Conservation (phyloP, 2,797 vertebrate genomes). For the Spatula versicolor region DNA sequence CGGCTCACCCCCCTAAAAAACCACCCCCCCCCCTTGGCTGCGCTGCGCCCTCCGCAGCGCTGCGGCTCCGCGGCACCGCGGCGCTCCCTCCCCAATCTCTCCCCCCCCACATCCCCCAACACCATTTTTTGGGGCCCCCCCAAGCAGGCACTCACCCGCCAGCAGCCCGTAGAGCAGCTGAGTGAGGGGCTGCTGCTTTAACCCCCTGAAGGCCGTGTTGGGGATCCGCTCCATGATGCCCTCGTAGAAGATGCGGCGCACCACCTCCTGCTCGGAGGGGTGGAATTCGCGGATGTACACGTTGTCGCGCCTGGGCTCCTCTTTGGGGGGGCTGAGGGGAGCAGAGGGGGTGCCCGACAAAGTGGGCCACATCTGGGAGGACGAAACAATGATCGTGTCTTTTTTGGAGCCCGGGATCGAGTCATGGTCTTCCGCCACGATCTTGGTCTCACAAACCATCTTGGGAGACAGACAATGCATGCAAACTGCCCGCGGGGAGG, state of each 20-base stretch:
- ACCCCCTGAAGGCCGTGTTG: constrained; percentile 92
- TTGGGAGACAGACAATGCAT: constrained; percentile 96
- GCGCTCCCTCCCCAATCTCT: background rate
- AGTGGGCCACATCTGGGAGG: constrained; percentile 89
- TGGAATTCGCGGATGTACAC: constrained; percentile 93
- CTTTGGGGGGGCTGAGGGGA: constrained; percentile 68
- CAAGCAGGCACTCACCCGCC: constrained; percentile 85
- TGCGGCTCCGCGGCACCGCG: constrained; percentile 49
- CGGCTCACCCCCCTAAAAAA: background rate
- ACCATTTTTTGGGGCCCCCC: background rate
- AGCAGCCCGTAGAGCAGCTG: constrained; percentile 90
- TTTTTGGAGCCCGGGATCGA: constrained; percentile 90
- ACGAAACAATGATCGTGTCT: constrained; percentile 85
- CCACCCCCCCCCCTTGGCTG: background rate
- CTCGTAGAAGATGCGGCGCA: constrained; percentile 93
- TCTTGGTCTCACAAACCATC: constrained; percentile 99
- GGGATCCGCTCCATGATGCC: constrained; percentile 96
- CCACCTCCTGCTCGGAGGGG: constrained; percentile 87
- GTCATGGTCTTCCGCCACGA: constrained; percentile 93
- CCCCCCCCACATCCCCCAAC: too few species aligned
- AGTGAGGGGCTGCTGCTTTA: constrained; percentile 88
- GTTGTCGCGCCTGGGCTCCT: constrained; percentile 78
- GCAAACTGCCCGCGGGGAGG: constrained; percentile 80
- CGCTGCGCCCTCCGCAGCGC: background rate
- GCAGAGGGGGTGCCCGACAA: constrained; percentile 56